Percentiles rank a stretch among this genome's conserved stretches.
phyloP scores from a whole-genome alignment of 2,113 vertebrate genomes.

The Cephalophus harveyi region DNA sequence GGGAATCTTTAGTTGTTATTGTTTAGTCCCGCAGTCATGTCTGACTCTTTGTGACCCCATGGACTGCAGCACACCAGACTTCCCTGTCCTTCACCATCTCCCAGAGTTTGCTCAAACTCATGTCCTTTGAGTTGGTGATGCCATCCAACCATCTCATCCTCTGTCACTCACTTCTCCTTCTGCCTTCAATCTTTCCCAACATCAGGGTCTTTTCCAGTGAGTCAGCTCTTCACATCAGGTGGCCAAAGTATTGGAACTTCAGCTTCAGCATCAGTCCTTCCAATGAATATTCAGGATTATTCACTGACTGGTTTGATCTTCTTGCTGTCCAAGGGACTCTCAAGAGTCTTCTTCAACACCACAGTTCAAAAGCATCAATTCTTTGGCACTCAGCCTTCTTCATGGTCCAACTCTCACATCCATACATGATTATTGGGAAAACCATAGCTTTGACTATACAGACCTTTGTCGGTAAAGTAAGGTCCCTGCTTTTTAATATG shows the following conservation, averaged over 20 bases:
- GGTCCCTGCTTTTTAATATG: not conserved
- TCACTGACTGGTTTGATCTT: not conserved
- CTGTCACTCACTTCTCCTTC: accelerated
- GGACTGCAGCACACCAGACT: not conserved
- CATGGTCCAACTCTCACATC: not conserved
- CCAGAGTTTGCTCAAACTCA: not conserved
- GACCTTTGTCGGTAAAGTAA: not conserved
- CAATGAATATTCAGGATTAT: not conserved
- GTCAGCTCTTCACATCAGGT: not conserved
- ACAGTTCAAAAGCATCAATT: not conserved
- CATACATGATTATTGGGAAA: not conserved
- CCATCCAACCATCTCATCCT: not conserved
- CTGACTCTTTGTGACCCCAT: not conserved
- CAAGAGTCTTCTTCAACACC: not conserved
- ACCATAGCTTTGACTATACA: not conserved
- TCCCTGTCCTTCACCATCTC: not conserved
- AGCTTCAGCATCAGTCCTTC: not conserved
- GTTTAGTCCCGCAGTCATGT: not conserved
- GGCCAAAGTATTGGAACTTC: not conserved
- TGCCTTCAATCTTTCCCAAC: not conserved
- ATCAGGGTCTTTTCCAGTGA: not conserved
- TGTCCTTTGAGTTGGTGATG: not conserved
- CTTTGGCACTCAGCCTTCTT: not conserved
- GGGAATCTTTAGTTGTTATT: not conserved
- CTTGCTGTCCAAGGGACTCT: not conserved